A percentile compares a stretch with the other conserved stretches of the same genome.
Evolutionary conservation across 2,113 vertebrate species (phyloP).

Genomic region (Pedetes capensis): DNA sequence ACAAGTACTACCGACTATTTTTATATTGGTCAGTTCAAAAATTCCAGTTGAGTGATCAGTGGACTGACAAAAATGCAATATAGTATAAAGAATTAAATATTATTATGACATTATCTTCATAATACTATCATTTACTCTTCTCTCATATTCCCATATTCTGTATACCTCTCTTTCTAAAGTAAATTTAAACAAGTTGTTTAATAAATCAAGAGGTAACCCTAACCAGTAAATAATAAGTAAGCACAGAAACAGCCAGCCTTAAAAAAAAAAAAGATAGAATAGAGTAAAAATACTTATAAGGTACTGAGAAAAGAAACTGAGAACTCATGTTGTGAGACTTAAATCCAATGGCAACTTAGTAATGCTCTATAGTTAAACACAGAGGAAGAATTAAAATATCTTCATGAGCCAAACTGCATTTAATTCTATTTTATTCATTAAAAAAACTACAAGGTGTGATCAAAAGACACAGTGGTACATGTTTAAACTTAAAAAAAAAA

Average conservation of each 20-base stretch:
- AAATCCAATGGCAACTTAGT: background rate
- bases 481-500: too few relatives aligned
- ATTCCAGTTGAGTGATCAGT: background rate
- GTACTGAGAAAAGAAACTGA: background rate
- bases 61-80: background rate
- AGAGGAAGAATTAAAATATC: background rate
- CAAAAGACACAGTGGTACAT: too few relatives aligned
- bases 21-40: background rate
- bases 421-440: background rate
- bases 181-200: constrained; percentile 8
- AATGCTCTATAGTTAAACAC: background rate
- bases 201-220: background rate
- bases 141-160: background rate
- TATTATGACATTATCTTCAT: background rate
- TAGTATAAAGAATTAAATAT: background rate
- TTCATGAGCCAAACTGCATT: background rate
- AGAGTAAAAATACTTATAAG: background rate
- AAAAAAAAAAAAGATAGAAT: background rate
- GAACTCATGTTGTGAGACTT: background rate
- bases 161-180: background rate
- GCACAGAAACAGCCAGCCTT: background rate
- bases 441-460: too few relatives aligned
- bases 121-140: background rate
- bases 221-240: background rate
- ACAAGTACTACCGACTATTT: background rate